Evolutionary conservation across 2,113 vertebrate genomes (phyloP).

Genomic region (Oenanthe oenanthe): DNA sequence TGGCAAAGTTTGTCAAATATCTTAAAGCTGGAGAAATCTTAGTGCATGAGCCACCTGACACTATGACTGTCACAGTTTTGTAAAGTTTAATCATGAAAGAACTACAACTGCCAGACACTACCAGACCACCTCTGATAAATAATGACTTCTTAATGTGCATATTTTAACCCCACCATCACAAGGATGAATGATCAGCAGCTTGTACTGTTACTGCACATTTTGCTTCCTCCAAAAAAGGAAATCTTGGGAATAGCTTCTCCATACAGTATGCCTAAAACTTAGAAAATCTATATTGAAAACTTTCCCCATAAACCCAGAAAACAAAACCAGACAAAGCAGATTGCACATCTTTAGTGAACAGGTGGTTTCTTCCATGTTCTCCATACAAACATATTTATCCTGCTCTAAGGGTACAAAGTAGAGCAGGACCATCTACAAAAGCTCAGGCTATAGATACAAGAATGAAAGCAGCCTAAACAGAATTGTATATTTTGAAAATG

Average conservation of each 20-base stretch:
- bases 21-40: not conserved
- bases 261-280: not conserved
- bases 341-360: not conserved
- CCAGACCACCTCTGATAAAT: not conserved
- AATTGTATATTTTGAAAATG: not conserved
- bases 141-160: not conserved
- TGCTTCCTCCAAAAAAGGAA: not conserved
- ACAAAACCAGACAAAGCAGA: not conserved
- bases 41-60: not conserved
- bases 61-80: not conserved
- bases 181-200: not conserved
- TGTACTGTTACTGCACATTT: not conserved
- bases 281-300: not conserved
- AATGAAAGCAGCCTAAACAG: not conserved
- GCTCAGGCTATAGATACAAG: not conserved
- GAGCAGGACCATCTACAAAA: not conserved
- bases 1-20: not conserved
- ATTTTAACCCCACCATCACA: not conserved
- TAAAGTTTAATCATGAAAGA: not conserved
- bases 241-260: not conserved
- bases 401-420: not conserved
- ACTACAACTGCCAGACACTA: not conserved
- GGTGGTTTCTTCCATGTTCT: not conserved
- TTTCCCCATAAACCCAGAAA: not conserved
- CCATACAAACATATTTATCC: not conserved